These are phyloP conservation scores for Alosa sapidissima DNA, from an alignment of 2,797 vertebrate species.

Conservation along the genomic window DNA sequence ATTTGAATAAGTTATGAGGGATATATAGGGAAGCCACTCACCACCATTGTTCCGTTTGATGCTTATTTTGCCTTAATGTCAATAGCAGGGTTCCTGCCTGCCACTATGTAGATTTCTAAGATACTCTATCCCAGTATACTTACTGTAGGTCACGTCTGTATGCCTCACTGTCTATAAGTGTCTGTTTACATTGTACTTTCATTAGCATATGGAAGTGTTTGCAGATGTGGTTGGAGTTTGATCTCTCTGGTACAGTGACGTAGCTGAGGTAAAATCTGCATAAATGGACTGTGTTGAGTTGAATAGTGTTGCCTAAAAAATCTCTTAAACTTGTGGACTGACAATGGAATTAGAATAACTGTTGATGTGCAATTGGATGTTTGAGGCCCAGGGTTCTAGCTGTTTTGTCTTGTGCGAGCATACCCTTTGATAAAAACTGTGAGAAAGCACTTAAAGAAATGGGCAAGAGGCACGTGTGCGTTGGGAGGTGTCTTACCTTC, in stretches of 20 bases:
- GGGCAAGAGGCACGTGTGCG: not conserved
- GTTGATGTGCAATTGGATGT: constrained; percentile 10
- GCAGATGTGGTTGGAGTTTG: constrained; percentile 19
- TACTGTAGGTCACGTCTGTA: constrained; percentile 68
- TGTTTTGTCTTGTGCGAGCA: constrained; percentile 51
- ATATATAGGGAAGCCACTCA: constrained; percentile 59
- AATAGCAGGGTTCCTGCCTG: constrained; percentile 73
- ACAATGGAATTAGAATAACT: constrained; percentile 7
- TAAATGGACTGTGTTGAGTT: not conserved
- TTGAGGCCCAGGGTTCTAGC: not conserved
- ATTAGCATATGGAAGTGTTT: constrained; percentile 51
- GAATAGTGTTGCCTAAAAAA: constrained; percentile 11
- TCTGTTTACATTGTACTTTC: constrained; percentile 61
- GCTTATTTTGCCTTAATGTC: constrained; percentile 81
- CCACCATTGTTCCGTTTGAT: constrained; percentile 73
- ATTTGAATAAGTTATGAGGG: not conserved
- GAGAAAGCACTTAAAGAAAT: not conserved
- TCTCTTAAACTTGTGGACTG: not conserved
- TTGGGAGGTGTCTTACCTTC: not conserved
- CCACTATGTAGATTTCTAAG: constrained; percentile 70
- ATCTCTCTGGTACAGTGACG: not conserved
- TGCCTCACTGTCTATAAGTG: constrained; percentile 67
- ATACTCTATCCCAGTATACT: constrained; percentile 73
- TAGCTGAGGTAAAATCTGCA: constrained; percentile 13
- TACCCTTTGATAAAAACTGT: not conserved